Evolutionary conservation across 2,888 invertebrate genomes (phyloP).

Genomic region (Labia minor): DNA sequence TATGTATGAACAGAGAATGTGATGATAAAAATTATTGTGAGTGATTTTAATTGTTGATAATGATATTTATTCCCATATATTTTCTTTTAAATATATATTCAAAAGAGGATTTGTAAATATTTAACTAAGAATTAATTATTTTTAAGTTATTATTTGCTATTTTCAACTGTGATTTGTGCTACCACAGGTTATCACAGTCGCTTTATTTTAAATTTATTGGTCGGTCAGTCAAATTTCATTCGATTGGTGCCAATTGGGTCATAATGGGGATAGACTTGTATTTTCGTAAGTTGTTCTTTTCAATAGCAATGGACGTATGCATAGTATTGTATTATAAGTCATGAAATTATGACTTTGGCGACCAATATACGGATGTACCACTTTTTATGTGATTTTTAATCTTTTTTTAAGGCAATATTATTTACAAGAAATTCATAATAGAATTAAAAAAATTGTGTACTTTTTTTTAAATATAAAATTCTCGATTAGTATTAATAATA

Average conservation of each 20-base stretch:
- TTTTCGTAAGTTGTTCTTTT: not conserved
- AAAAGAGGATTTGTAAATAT: too few relatives aligned
- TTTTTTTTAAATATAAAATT: not conserved
- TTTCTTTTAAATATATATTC: too few relatives aligned
- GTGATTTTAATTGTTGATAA: too few relatives aligned
- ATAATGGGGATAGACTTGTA: too few relatives aligned
- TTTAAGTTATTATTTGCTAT: slow-evolving; percentile 3
- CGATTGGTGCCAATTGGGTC: not conserved
- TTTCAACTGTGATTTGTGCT: slow-evolving; percentile 9
- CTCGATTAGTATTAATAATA: not conserved
- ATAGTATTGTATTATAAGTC: not conserved
- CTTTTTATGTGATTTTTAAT: not conserved
- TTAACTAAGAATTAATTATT: too few relatives aligned
- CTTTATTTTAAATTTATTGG: slow-evolving; percentile 3
- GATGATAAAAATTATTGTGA: too few relatives aligned
- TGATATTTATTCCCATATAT: too few relatives aligned
- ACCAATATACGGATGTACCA: not conserved
- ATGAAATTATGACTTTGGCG: not conserved
- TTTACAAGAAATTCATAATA: not conserved
- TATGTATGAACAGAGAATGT: too few relatives aligned
- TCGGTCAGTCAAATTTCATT: not conserved
- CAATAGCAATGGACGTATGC: not conserved
- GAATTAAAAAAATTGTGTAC: not conserved
- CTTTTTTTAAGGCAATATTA: slow-evolving; percentile 4
- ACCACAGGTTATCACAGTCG: slow-evolving; percentile 13